Evolutionary conservation across 2,888 invertebrate species (phyloP), one percentile per base, ranked within the genome.

Genomic region (Netelia melanura): DNA sequence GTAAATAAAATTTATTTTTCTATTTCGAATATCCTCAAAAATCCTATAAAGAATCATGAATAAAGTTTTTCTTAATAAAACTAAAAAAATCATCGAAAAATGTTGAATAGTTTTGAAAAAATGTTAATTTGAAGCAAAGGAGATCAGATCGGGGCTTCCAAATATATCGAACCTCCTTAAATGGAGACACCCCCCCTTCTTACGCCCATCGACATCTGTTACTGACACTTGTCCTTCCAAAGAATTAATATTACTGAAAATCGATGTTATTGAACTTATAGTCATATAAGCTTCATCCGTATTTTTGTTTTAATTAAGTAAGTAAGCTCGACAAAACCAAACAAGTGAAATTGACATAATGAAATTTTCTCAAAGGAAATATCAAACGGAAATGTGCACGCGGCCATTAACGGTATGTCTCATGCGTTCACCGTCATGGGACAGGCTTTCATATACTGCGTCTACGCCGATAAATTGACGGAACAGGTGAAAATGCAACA

Each of bases 401-500:
- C 70, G 44, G 81, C 83, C 23, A 23, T 77, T 3, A 87, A 87
- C 56, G 79, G 84, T 76, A 68, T 86, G 23, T 84, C 85, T 30
- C 87, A 88, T 68, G 79, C 81, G 10, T 81, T 86, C 2, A 85
- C 86, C 17, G 81, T 88, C 3, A 65, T 86, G n/a, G 77, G 82
- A 6, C 87, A 88, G 44, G 86, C 86, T 3, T 67, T 87, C 3
- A 86, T 88, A 67, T 88, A 88, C 38, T 88, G 88, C 48, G 86
- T 86, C n/a, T 88, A 83, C 52, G 86, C 88, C 17, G 87, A 85
- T n/a, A 84, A 68, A 64, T 72, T 88, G 62, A 88, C 86, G 52
- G 67, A 82, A 52, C 80, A 86, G 84, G 88, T 88, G 79, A 86
- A 72, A 48, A 54, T 56, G 0, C 9, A 52, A 52, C 38, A 52